A percentile compares a stretch with the other conserved stretches of the same genome.
phyloP scores from a whole-genome alignment of 2,888 invertebrate species.

The Acleris emargana region DNA sequence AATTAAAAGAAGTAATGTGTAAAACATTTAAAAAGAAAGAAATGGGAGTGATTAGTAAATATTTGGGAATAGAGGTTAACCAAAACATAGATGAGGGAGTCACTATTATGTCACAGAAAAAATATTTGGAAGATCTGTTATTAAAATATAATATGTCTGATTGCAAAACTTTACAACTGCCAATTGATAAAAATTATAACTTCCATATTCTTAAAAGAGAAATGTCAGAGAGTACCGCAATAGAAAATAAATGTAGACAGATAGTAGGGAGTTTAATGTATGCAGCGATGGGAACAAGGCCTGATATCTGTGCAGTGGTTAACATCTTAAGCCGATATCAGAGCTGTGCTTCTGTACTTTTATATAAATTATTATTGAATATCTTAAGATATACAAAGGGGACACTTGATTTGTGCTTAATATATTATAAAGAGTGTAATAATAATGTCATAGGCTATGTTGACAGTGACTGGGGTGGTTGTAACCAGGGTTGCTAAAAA shows the following conservation, averaged over 20 bases:
- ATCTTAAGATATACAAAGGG: background rate
- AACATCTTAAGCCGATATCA: background rate
- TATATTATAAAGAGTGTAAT: background rate
- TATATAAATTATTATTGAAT: background rate
- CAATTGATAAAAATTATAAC: background rate
- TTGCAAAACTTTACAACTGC: background rate
- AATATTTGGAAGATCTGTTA: background rate
- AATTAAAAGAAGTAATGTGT: background rate
- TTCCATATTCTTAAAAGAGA: background rate
- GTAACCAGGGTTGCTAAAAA: too few relatives aligned
- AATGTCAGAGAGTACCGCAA: background rate
- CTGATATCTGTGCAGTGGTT: background rate
- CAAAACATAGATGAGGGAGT: background rate
- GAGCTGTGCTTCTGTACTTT: background rate
- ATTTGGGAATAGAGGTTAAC: background rate
- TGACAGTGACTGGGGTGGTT: background rate
- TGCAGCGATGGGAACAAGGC: background rate
- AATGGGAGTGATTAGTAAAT: background rate
- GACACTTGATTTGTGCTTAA: background rate
- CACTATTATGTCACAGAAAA: background rate
- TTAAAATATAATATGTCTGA: background rate
- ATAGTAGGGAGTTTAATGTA: background rate
- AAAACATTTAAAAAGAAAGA: background rate
- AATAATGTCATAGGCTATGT: background rate
- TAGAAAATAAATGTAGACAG: background rate